Percentiles rank a stretch among this genome's conserved stretches.
phyloP scores from a whole-genome alignment of 2,113 vertebrate species.

The Ictalurus punctatus region DNA sequence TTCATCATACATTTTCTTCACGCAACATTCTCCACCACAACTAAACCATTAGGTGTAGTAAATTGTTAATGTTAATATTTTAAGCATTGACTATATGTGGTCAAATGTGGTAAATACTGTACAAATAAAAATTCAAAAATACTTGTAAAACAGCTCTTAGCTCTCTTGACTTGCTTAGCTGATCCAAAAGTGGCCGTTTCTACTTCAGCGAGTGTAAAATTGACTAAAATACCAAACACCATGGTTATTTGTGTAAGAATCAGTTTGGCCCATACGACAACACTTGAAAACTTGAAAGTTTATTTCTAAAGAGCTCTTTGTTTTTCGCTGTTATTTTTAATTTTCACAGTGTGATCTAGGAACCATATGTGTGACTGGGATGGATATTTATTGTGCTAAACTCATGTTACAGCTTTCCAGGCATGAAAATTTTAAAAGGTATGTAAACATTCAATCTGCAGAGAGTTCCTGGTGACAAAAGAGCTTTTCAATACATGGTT shows the following conservation, averaged over 20 bases:
- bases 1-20: not conserved
- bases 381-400: slow-evolving; percentile 58
- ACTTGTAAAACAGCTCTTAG: slow-evolving; percentile 28
- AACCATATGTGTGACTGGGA: slow-evolving; percentile 48
- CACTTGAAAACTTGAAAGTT: slow-evolving; percentile 44
- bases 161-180: slow-evolving; percentile 12
- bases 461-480: slow-evolving; percentile 32
- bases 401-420: slow-evolving; percentile 54
- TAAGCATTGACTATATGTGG: not conserved
- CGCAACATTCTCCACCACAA: not conserved
- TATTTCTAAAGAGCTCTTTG: slow-evolving; percentile 51
- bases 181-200: slow-evolving; percentile 25
- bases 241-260: slow-evolving; percentile 50
- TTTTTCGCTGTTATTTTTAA: slow-evolving; percentile 44
- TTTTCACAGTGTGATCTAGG: slow-evolving; percentile 48
- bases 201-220: slow-evolving; percentile 40
- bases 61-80: not conserved
- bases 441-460: slow-evolving; percentile 55
- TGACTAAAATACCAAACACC: slow-evolving; percentile 25
- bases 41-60: not conserved
- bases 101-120: not conserved
- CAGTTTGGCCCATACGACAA: slow-evolving; percentile 47
- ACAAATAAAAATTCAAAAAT: not conserved
- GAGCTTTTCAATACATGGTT: slow-evolving; percentile 34
- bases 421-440: slow-evolving; percentile 50